phyloP scores from a whole-genome alignment of 2,888 invertebrate genomes.

The Patella caerulea region DNA sequence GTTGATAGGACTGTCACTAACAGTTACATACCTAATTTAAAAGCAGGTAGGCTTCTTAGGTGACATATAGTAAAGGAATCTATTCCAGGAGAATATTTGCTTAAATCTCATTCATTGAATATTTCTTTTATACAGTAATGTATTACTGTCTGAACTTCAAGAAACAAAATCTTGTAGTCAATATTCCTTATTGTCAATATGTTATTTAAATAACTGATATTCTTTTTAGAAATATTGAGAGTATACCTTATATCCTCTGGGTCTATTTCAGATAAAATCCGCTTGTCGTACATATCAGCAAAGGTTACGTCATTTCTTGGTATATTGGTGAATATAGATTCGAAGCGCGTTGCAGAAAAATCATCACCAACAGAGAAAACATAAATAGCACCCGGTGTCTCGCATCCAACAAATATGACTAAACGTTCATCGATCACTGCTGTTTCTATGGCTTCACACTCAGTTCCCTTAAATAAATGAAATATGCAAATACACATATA shows the following conservation, averaged over 20 bases:
- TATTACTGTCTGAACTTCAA: no score
- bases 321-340: slow-evolving; percentile 42
- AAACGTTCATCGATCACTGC: slow-evolving; percentile 41
- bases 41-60: no score
- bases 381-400: slow-evolving; percentile 51
- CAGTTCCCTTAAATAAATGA: slow-evolving; percentile 45
- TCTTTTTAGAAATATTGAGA: no score
- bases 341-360: slow-evolving; percentile 42
- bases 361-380: slow-evolving; percentile 47
- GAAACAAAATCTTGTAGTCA: no score
- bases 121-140: no score
- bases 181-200: no score
- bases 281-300: slow-evolving; percentile 37
- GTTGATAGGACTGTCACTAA: slow-evolving; percentile 24
- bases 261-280: slow-evolving; percentile 43
- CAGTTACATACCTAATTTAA: slow-evolving; percentile 19
- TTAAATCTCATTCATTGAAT: no score
- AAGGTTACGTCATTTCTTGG: slow-evolving; percentile 26
- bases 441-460: slow-evolving; percentile 49
- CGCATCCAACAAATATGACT: slow-evolving; percentile 52
- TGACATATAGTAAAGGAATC: no score
- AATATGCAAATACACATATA: no score
- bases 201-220: no score
- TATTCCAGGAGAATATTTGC: no score
- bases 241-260: slow-evolving; percentile 49